Conservation (phyloP, 2,113 vertebrate genomes). For the Rhea pennata region DNA sequence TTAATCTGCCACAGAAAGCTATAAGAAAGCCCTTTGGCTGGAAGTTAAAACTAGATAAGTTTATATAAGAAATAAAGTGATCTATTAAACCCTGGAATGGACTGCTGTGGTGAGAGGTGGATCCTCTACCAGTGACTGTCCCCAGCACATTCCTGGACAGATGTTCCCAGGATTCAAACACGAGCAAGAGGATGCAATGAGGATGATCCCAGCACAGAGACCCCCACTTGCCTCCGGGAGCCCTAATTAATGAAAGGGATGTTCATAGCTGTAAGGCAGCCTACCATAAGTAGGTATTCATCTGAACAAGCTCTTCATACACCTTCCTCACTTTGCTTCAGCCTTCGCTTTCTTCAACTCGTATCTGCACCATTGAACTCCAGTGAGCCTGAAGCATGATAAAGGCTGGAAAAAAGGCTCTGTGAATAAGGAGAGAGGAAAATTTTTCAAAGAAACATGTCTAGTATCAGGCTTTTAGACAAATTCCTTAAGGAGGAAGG, state of each 20-base stretch:
- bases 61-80: neutral
- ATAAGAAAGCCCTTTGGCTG: neutral
- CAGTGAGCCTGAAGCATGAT: neutral
- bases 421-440: neutral
- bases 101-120: neutral
- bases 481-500: neutral
- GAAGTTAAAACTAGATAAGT: neutral
- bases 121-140: neutral
- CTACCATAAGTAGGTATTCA: neutral
- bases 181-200: neutral
- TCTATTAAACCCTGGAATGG: neutral
- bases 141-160: neutral
- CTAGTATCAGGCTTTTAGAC: neutral
- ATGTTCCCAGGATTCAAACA: neutral
- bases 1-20: neutral
- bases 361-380: neutral
- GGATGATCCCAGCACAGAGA: no score
- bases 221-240: neutral
- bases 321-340: neutral
- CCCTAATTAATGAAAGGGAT: neutral
- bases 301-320: neutral
- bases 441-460: neutral
- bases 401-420: neutral
- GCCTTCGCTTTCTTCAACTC: neutral
- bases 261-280: neutral